A percentile compares a stretch with the other conserved stretches of the same genome.
phyloP scores from a whole-genome alignment of 2,113 vertebrate genomes.

The Perca flavescens region DNA sequence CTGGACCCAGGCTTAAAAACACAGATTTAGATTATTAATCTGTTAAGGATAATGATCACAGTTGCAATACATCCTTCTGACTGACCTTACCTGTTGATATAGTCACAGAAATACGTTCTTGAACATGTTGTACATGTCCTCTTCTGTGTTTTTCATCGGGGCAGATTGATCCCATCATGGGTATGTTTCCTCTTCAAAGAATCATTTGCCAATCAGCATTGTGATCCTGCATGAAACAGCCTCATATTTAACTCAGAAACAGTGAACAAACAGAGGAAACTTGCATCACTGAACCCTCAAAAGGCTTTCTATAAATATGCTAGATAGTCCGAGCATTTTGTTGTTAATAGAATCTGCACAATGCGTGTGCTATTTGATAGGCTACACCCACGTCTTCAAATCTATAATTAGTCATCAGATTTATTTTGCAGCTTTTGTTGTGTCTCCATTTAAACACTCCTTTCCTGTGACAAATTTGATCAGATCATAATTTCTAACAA shows the following conservation, averaged over 20 bases:
- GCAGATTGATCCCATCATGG: background rate
- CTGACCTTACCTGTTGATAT: too few relatives aligned
- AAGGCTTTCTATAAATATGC: conserved; percentile 64
- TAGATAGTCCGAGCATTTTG: conserved; percentile 38
- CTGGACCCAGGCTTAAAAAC: background rate
- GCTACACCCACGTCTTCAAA: conserved; percentile 57
- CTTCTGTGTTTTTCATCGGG: conserved; percentile 35
- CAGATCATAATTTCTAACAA: conserved; percentile 19
- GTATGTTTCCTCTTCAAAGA: background rate
- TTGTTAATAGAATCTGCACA: conserved; percentile 56
- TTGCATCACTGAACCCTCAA: conserved; percentile 35
- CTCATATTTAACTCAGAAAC: conserved; percentile 64
- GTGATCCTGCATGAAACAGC: conserved; percentile 18
- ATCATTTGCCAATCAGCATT: conserved; percentile 35
- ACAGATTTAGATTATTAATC: background rate
- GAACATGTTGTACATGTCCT: background rate
- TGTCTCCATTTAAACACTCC: conserved; percentile 20
- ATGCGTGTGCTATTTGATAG: conserved; percentile 50
- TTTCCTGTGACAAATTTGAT: conserved; percentile 43
- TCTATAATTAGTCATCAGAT: conserved; percentile 39
- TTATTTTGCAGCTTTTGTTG: conserved; percentile 32
- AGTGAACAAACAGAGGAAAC: conserved; percentile 78
- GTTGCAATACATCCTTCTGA: background rate
- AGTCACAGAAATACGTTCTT: background rate
- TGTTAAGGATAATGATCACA: background rate